These are phyloP conservation scores for Arenaria interpres DNA, from an alignment of 2,113 vertebrate species.

Conservation along the genomic window DNA sequence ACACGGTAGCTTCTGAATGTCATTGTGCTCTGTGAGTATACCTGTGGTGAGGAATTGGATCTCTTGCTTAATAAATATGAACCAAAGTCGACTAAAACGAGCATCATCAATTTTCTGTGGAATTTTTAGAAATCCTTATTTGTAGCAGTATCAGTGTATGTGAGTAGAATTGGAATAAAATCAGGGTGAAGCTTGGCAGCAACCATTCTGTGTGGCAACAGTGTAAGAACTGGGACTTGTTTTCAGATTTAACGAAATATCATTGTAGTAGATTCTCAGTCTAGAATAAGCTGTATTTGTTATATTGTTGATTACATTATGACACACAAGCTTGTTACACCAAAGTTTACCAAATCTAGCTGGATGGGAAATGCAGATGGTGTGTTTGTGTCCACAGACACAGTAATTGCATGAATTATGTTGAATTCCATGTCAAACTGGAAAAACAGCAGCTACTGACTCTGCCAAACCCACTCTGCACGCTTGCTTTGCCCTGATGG, in stretches of 20 bases:
- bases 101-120: neutral
- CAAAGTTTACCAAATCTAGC: neutral
- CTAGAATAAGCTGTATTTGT: neutral
- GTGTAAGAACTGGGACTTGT: neutral
- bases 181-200: neutral
- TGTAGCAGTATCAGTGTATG: neutral
- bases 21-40: neutral
- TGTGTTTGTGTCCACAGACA: neutral
- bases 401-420: neutral
- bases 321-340: neutral
- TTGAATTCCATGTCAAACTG: neutral
- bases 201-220: neutral
- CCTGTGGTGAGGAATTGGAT: neutral
- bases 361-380: neutral
- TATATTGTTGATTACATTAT: neutral
- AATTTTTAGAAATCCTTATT: neutral
- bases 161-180: neutral
- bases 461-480: neutral
- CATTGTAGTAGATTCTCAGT: neutral
- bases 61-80: neutral
- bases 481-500: neutral
- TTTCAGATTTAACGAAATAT: neutral
- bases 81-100: neutral
- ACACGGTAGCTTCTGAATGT: neutral
- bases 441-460: neutral